Base-by-base conservation (phyloP, 2,888 invertebrate species). In the Itoplectis maculator region DNA sequence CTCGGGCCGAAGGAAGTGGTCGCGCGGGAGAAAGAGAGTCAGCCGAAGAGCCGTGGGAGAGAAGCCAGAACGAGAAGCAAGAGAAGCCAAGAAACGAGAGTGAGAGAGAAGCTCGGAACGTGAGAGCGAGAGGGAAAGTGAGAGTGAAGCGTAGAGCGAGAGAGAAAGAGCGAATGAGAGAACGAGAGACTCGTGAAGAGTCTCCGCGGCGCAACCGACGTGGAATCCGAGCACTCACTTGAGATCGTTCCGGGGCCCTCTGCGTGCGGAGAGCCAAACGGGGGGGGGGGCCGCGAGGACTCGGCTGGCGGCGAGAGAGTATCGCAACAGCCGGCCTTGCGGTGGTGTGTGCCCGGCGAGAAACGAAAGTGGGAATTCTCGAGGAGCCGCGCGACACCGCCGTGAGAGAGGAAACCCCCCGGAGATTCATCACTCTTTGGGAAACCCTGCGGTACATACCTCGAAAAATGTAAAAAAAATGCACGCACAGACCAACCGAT, bases 31-130 rank as follows among this genome's bases (percentile, higher is more conserved):
- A n/a, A n/a, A n/a, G n/a, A 61, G 76, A 68, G 75, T 51, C 68
- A 61, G 54, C 63, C 74, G 70, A 81, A 84, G 85, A 82, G 85
- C 85, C 83, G 85, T 85, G 85, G 84, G 84, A 85, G 83, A 85
- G 83, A 82, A 78, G 79, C 82, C 82, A 74, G 81, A 81, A 70
- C 49, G 70, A 59, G 47, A n/a, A n/a, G n/a, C n/a, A n/a, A 85
- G 83, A 85, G 83, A 82, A 78, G 29, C 29, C 29, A 29, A 2
- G 29, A 5, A 29, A 5, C 29, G 29, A 29, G 29, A 5, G 29
- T 3, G 29, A 29, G 29, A 29, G 5, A 2, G 29, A 29, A n/a
- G n/a, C n/a, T n/a, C n/a, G n/a, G 29, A 63, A 73, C 63, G 75
- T 77, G 82, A 84, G 80, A 83, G 83, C 83, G 85, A 83, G 84